phyloP scores from a whole-genome alignment of 2,888 invertebrate species.

The Tortrix viridana region DNA sequence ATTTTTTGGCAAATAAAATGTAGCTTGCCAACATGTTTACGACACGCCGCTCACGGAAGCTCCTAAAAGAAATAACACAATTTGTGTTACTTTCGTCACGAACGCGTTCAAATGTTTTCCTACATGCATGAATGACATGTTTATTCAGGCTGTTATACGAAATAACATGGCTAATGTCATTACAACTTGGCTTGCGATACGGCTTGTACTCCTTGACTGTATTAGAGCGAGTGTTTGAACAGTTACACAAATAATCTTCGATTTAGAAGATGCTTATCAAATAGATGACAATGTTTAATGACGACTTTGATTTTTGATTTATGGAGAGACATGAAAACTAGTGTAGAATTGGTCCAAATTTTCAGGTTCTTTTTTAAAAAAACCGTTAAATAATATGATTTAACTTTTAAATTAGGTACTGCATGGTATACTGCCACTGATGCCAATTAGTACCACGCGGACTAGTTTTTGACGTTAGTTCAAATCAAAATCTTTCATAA shows the following conservation, averaged over 20 bases:
- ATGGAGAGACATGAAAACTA: no score
- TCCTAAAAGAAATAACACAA: slow-evolving; percentile 52
- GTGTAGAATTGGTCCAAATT: no score
- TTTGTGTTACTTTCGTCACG: slow-evolving; percentile 50
- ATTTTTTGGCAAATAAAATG: slow-evolving; percentile 43
- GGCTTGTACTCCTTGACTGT: slow-evolving; percentile 5
- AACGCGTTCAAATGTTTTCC: slow-evolving; percentile 46
- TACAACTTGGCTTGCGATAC: slow-evolving; percentile 16
- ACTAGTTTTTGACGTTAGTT: no score
- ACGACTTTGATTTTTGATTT: no score
- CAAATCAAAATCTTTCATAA: no score
- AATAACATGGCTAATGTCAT: slow-evolving; percentile 22
- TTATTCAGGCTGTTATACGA: slow-evolving; percentile 29
- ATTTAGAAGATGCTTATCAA: neutral
- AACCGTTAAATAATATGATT: no score
- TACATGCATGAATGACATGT: slow-evolving; percentile 38
- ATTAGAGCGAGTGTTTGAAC: slow-evolving; percentile 11
- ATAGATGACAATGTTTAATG: no score
- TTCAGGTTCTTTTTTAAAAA: no score
- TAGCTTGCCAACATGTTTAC: slow-evolving; percentile 57
- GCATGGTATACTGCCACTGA: no score
- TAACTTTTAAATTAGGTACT: no score
- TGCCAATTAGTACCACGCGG: no score
- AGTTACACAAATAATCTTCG: neutral
- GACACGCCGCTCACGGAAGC: slow-evolving; percentile 46